Evolutionary conservation across 1,140 invertebrate species (phyloP).

Genomic region (Lepidotrigona ventralis): DNA sequence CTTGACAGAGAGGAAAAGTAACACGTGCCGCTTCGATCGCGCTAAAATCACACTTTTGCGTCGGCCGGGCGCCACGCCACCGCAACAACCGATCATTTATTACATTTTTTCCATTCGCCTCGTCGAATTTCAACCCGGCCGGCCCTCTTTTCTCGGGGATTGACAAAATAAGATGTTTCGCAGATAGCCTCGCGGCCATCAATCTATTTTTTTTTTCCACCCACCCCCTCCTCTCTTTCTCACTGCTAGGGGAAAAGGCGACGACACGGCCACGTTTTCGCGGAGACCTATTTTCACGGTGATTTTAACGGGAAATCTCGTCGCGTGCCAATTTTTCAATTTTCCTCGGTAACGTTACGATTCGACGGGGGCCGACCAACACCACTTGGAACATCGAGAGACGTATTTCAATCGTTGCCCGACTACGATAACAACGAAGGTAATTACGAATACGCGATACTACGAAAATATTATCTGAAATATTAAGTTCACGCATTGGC

Average conservation of each 20-base stretch:
- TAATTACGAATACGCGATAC: constrained; percentile 13
- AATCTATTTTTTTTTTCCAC: constrained; percentile 15
- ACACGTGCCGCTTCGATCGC: background rate
- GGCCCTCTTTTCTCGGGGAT: constrained; percentile 17
- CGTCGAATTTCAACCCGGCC: background rate
- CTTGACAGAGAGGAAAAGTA: background rate
- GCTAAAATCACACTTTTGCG: background rate
- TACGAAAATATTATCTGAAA: constrained; percentile 7
- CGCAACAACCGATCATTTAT: constrained; percentile 25
- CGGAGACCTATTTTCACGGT: constrained; percentile 36
- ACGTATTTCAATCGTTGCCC: background rate
- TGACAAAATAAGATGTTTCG: constrained; percentile 43
- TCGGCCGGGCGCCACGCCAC: background rate
- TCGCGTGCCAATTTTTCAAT: constrained; percentile 47
- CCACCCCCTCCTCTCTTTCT: background rate
- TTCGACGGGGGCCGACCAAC: constrained; percentile 45
- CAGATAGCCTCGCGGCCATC: constrained; percentile 22
- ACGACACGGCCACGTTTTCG: background rate
- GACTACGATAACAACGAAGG: background rate
- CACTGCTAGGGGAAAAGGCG: background rate
- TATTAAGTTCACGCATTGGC: too few relatives aligned
- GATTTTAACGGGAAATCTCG: constrained; percentile 46
- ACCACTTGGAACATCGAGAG: constrained; percentile 16
- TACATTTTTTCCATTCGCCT: constrained; percentile 10
- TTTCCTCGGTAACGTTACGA: constrained; percentile 50